phyloP scores from a whole-genome alignment of 2,888 invertebrate genomes.

The Xestia sexstrigata region DNA sequence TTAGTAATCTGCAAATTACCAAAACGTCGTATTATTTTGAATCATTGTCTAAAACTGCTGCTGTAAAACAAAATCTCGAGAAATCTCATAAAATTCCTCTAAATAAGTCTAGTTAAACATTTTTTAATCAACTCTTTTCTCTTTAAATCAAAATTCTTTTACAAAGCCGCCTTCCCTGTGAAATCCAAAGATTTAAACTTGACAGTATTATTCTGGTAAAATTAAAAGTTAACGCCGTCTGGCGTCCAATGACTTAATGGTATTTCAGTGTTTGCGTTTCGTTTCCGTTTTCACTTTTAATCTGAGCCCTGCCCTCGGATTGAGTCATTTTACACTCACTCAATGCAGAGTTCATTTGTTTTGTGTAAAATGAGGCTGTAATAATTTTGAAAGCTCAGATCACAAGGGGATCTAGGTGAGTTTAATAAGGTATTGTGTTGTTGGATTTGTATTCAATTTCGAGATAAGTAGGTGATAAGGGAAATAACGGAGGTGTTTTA shows the following conservation, averaged over 20 bases:
- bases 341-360: slow-evolving; percentile 67
- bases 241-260: slow-evolving; percentile 84
- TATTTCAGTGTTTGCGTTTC: slow-evolving; percentile 86
- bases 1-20: not conserved
- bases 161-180: slow-evolving; percentile 58
- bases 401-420: slow-evolving; percentile 45
- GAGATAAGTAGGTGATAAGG: slow-evolving; percentile 3
- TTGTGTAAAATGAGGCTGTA: slow-evolving; percentile 67
- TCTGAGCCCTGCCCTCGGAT: slow-evolving; percentile 71
- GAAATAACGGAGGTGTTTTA: not conserved
- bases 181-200: slow-evolving; percentile 70
- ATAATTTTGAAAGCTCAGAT: slow-evolving; percentile 65
- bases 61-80: slow-evolving; percentile 1
- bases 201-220: slow-evolving; percentile 77
- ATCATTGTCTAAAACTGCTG: not conserved
- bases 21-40: not conserved
- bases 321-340: slow-evolving; percentile 71
- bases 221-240: slow-evolving; percentile 80
- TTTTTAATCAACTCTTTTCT: slow-evolving; percentile 62
- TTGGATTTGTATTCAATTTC: slow-evolving; percentile 35
- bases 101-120: slow-evolving; percentile 57
- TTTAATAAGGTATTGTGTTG: slow-evolving; percentile 56
- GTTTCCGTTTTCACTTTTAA: slow-evolving; percentile 83
- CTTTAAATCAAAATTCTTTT: slow-evolving; percentile 61
- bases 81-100: slow-evolving; percentile 20